Conservation (phyloP, 2,113 vertebrate species). For the Gymnogyps californianus region DNA sequence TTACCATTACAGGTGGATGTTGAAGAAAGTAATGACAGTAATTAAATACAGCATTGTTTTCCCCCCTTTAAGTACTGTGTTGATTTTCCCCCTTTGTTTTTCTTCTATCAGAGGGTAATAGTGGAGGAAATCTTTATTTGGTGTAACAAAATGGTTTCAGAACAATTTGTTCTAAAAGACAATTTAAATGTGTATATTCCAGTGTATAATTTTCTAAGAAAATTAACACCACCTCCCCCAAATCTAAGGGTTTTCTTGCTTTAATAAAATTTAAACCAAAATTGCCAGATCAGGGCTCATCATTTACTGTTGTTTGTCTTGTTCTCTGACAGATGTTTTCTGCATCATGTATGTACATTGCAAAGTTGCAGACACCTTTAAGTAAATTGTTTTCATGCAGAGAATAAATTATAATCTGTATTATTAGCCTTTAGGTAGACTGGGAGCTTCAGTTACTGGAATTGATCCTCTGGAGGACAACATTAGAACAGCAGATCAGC, state of each 20-base stretch:
- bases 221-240: not conserved
- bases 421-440: constrained; percentile 87
- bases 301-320: not conserved
- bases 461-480: constrained; percentile 93
- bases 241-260: not conserved
- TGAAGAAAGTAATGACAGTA: constrained; percentile 47
- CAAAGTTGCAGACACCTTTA: not conserved
- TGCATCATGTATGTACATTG: not conserved
- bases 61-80: not conserved
- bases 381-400: constrained; percentile 29
- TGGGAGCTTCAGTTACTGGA: constrained; percentile 88
- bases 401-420: constrained; percentile 29
- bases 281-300: not conserved
- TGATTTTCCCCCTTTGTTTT: not conserved
- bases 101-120: not conserved
- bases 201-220: not conserved
- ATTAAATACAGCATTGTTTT: constrained; percentile 14
- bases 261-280: not conserved
- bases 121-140: not conserved
- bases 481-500: constrained; percentile 83
- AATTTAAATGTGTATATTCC: not conserved
- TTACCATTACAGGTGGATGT: constrained; percentile 43
- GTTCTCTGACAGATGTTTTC: not conserved
- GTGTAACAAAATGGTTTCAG: not conserved
- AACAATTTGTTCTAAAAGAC: not conserved